Evolutionary conservation across 2,888 invertebrate species (phyloP), one percentile per base, ranked within the genome.

Genomic region (Leptarthrus brevirostris): DNA sequence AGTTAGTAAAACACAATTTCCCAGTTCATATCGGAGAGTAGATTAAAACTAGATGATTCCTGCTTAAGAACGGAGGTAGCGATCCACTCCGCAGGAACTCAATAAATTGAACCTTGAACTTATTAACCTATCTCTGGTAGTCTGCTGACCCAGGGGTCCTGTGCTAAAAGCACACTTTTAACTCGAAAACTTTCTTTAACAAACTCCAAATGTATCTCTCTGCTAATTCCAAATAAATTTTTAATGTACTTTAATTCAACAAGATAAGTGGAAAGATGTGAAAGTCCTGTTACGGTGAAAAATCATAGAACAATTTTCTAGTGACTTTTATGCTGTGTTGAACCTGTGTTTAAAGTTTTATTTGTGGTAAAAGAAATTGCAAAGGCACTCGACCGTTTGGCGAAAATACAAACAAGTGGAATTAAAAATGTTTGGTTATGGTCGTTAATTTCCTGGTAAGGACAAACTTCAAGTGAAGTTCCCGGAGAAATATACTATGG

Each of bases 351-450:
- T 8, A 36, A 40, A 61, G 10, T 34, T 40, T 34, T 26, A 30
- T 34, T 40, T 20, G 22, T 54, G 44, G n/a, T 36, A 34, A 16
- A n/a, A 30, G 18, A 36, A n/a, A 20, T 10, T 20, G 16, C 36
- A 20, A 36, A 58, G 14, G 34, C 26, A 10, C 26, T n/a, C 18
- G 5, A 20, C 20, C 58, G 16, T 36, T 58, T 20, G 20, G 36
- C 6, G 34, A 14, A 47, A 26, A 49, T 44, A 44, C 1, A 12
- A 4, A 8, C n/a, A 16, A 20, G 16, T 24, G 12, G n/a, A 26
- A 30, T 54, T 26, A 54, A 54, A 54, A 54, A 54, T 54, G 26
- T 18, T 66, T 52, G 5, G 30, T 69, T 24, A 52, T 52, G 69
- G 18, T 18, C 52, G 52, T 52, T 69, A 69, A 34, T 69, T 52